These are phyloP conservation scores for Pseudolycoriella hygida DNA, from an alignment of 2,888 invertebrate genomes.

Conservation along the genomic window DNA sequence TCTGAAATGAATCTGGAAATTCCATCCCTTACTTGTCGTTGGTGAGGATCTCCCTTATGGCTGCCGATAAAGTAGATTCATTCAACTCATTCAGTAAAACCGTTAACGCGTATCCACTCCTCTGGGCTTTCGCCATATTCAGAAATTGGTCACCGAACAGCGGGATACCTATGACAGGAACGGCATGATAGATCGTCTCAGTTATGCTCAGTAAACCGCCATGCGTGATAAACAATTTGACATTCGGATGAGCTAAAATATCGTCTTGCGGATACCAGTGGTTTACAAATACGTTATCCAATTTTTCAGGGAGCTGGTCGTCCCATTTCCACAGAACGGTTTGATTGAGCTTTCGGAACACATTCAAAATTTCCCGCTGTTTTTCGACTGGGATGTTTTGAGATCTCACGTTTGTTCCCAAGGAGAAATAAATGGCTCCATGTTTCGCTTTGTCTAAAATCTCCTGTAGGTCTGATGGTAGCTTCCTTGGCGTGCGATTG, in stretches of 20 bases:
- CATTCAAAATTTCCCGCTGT: conserved; percentile 15
- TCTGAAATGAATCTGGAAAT: neutral
- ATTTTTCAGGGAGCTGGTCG: conserved; percentile 12
- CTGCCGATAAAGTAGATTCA: conserved; percentile 17
- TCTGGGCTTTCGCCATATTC: conserved; percentile 29
- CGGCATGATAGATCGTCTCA: conserved; percentile 31
- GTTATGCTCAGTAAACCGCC: conserved; percentile 31
- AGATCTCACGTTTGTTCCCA: conserved; percentile 16
- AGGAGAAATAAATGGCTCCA: conserved; percentile 21
- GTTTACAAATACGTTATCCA: conserved; percentile 22
- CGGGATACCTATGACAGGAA: conserved; percentile 34
- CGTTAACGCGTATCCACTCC: conserved; percentile 25
- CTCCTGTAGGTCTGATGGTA: conserved; percentile 19
- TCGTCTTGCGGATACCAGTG: conserved; percentile 32
- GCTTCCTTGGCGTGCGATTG: neutral
- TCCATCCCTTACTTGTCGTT: neutral
- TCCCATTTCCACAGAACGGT: neutral
- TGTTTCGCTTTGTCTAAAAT: conserved; percentile 18
- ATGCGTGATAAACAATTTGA: conserved; percentile 31
- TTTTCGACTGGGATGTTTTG: conserved; percentile 4
- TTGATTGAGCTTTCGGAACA: neutral
- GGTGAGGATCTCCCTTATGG: neutral
- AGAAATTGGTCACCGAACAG: conserved; percentile 33
- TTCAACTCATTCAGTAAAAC: conserved; percentile 22
- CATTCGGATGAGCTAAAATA: conserved; percentile 29